phyloP scores from a whole-genome alignment of 2,113 vertebrate genomes.

The Ceyx cyanopectus region DNA sequence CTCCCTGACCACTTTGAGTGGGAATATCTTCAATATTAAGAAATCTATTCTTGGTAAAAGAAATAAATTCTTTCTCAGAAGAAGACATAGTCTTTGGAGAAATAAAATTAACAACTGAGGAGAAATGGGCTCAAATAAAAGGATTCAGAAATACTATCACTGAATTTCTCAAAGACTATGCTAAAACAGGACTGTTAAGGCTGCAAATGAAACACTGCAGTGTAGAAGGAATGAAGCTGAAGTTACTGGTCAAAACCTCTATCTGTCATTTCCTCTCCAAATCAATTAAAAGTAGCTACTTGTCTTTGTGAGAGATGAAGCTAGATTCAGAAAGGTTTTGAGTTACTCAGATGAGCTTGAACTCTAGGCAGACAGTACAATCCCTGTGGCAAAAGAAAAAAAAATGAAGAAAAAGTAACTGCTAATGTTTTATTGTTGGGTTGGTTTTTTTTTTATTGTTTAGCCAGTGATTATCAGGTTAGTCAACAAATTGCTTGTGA shows the following conservation, averaged over 20 bases:
- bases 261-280: background rate
- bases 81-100: background rate
- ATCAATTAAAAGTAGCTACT: background rate
- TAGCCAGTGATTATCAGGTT: background rate
- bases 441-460: background rate
- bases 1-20: background rate
- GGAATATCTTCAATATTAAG: background rate
- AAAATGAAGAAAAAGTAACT: background rate
- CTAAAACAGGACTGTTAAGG: background rate
- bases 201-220: background rate
- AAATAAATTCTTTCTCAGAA: background rate
- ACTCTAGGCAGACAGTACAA: background rate
- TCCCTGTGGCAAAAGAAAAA: background rate
- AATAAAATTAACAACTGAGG: background rate
- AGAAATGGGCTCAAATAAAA: background rate
- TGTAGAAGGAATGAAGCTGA: background rate
- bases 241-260: background rate
- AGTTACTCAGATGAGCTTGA: background rate
- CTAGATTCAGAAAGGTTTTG: background rate
- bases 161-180: background rate
- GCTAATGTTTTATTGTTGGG: background rate
- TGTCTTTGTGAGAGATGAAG: background rate
- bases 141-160: background rate
- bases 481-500: background rate
- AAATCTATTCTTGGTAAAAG: constrained; percentile 4